phyloP scores from a whole-genome alignment of 2,113 vertebrate species.

The Coptodon bakossiorum region DNA sequence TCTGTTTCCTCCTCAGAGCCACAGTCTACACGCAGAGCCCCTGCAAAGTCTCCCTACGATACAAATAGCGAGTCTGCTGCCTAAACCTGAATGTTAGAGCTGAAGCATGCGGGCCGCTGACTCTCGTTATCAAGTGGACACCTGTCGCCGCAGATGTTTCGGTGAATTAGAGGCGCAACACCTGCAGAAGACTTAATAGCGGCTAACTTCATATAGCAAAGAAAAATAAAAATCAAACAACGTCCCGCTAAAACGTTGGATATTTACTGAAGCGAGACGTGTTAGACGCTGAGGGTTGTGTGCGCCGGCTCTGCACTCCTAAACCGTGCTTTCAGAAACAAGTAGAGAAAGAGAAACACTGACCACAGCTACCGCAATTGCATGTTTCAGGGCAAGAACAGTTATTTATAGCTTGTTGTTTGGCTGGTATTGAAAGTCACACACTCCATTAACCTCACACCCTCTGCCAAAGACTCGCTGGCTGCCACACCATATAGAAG shows the following conservation, averaged over 20 bases:
- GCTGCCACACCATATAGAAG: background rate
- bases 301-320: background rate
- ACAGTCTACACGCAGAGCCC: background rate
- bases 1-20: background rate
- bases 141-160: slow-evolving; percentile 35
- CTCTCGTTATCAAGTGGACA: slow-evolving; percentile 6
- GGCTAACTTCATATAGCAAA: background rate
- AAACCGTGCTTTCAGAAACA: background rate
- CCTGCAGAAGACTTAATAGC: background rate
- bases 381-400: background rate
- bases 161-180: background rate
- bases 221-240: background rate
- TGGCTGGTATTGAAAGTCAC: background rate
- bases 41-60: background rate
- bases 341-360: background rate
- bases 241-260: background rate
- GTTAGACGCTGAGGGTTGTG: background rate
- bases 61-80: background rate
- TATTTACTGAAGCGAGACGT: background rate
- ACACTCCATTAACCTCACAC: background rate
- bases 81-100: background rate
- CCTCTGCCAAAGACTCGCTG: background rate
- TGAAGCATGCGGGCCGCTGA: background rate
- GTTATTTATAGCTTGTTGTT: slow-evolving; percentile 10
- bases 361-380: background rate